Conservation (phyloP, 2,113 vertebrate genomes). For the Perognathus longimembris region DNA sequence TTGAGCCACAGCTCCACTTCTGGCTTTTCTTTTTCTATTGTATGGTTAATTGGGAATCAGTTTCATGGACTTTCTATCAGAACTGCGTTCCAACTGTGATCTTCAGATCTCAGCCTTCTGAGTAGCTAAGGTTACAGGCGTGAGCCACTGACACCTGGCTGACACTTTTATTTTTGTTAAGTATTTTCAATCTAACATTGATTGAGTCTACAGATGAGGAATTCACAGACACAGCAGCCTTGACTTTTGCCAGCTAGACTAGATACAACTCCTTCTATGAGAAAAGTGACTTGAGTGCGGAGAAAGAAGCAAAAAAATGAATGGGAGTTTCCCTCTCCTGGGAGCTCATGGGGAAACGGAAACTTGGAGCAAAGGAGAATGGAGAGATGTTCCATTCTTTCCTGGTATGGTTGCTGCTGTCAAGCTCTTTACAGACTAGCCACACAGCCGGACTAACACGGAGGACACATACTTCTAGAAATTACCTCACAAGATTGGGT, state of each 20-base stretch:
- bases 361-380: neutral
- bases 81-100: no score
- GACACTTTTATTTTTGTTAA: neutral
- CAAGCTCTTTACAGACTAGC: neutral
- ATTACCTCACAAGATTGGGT: fast-evolving
- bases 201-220: neutral
- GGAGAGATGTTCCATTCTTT: neutral
- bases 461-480: neutral
- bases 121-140: no score
- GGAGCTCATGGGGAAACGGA: neutral
- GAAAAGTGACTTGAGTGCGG: neutral
- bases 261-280: neutral
- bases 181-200: neutral
- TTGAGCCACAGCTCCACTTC: no score
- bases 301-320: neutral
- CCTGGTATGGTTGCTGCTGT: neutral
- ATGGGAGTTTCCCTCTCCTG: neutral
- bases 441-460: neutral
- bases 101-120: no score
- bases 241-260: neutral
- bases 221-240: neutral
- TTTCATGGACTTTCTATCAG: no score
- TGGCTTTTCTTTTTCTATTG: no score
- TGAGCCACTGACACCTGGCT: no score
- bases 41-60: no score